Base-by-base conservation (phyloP, 2,888 invertebrate genomes). In the Anthrax anthrax region DNA sequence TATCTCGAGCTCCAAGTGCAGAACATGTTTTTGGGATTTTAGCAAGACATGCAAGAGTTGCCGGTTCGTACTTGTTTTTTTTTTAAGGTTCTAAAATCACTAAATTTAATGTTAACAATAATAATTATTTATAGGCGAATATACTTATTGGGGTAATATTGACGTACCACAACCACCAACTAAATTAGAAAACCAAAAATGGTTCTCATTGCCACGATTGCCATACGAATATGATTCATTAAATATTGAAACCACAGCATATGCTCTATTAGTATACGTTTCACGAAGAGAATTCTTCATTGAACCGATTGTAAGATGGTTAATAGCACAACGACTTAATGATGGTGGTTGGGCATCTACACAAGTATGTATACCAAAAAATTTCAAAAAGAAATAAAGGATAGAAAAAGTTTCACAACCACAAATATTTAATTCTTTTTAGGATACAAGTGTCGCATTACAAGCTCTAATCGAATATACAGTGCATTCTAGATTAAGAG, bases 201-300 rank as follows among this genome's bases (percentile, higher is more conserved):
- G 89, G 9, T 94, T 90, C 75, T 72, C 87, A 1, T 69, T 91
- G 50, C 91, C 95, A 0, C 78, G 95, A 0, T 70, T 90, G 48
- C 89, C 91, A 0, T 89, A 91, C 64, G 80, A 78, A 55, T 88
- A 82, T 63, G 96, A 96, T 70, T 80, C 89, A 0, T 82, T 86
- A 61, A 95, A 94, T 64, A 84, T 95, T 40, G 92, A 92, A 60
- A 81, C 94, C 0, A 96, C 95, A 0, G 85, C 94, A 0, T 95
- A 92, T 63, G 95, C 88, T 1, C 70, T 96, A 42, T 71, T 96
- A 56, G 84, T 90, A 0, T 89, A 91, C 61, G 88, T 89, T 51
- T 84, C 84, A 29, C 76, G 88, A 17, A 84, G 90, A 62, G 89
- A 90, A 60, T 70, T 78, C 45, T 76, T 80, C 56, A 80, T 87